phyloP scores from a whole-genome alignment of 1,140 invertebrate species.

The Euwallacea similis region DNA sequence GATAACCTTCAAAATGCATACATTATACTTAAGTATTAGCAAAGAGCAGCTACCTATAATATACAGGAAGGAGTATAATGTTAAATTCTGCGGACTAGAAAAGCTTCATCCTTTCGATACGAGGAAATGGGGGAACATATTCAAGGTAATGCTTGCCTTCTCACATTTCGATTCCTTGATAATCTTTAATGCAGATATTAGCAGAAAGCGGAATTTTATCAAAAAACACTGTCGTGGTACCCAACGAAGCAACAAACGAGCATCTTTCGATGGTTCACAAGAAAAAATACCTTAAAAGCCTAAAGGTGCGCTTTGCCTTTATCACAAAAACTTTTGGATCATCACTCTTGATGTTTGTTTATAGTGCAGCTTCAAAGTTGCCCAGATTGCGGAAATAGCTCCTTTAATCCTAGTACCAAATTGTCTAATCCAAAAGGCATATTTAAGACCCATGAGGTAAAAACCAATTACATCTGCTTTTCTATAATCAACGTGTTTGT shows the following conservation, averaged over 20 bases:
- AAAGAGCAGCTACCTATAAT: conserved; percentile 69
- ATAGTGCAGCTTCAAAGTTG: conserved; percentile 71
- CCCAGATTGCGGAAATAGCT: conserved; percentile 77
- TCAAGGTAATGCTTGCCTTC: conserved; percentile 37
- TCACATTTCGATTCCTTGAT: not conserved
- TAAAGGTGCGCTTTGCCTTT: conserved; percentile 56
- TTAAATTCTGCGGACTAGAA: conserved; percentile 78
- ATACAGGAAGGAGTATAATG: conserved; percentile 78
- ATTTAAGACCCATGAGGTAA: conserved; percentile 75
- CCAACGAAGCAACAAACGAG: conserved; percentile 68
- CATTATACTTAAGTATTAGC: conserved; percentile 47
- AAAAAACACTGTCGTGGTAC: conserved; percentile 61
- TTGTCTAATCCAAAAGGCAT: conserved; percentile 71
- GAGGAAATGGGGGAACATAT: conserved; percentile 79
- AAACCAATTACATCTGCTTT: conserved; percentile 9
- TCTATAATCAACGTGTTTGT: conserved; percentile 27
- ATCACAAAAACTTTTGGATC: not conserved
- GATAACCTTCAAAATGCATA: conserved; percentile 23
- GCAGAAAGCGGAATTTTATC: conserved; percentile 59
- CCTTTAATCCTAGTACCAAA: conserved; percentile 75
- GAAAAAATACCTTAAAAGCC: conserved; percentile 69
- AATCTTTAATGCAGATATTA: conserved; percentile 57
- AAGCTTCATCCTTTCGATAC: conserved; percentile 88
- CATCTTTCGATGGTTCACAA: conserved; percentile 75
- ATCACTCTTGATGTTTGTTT: conserved; percentile 9